Conservation (phyloP, 2,888 invertebrate genomes). For the Phytoseiulus persimilis region DNA sequence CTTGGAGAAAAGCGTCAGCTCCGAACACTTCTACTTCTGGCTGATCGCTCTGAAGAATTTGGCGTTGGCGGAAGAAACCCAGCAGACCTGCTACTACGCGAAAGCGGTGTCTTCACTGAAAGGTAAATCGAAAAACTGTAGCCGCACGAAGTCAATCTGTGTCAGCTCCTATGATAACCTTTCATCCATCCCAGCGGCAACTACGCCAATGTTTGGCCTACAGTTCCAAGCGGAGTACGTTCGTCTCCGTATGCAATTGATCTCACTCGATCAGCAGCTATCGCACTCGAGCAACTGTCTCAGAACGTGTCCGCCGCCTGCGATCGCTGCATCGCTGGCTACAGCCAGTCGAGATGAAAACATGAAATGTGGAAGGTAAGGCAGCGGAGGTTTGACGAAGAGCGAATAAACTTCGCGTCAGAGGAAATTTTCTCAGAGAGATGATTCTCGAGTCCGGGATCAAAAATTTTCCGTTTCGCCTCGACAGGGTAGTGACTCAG, state of each 20-base stretch:
- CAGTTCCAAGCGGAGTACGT: constrained; percentile 70
- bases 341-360: constrained; percentile 63
- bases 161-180: background rate
- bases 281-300: constrained; percentile 64
- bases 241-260: constrained; percentile 64
- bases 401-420: no score
- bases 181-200: constrained; percentile 55
- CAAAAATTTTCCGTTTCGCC: background rate
- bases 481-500: constrained; percentile 48
- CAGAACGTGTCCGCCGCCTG: constrained; percentile 83
- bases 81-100: constrained; percentile 54
- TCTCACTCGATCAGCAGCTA: constrained; percentile 61
- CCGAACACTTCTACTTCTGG: constrained; percentile 83
- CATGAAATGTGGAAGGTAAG: constrained; percentile 68
- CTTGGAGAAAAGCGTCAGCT: constrained; percentile 53
- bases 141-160: no score
- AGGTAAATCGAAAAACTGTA: constrained; percentile 50
- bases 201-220: constrained; percentile 59
- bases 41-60: constrained; percentile 63
- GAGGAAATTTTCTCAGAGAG: no score
- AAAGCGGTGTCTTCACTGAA: constrained; percentile 60
- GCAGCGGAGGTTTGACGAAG: constrained; percentile 48
- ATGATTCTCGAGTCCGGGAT: no score
- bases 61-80: constrained; percentile 49
- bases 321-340: constrained; percentile 74